Evolutionary conservation across 2,888 invertebrate genomes (phyloP), one percentile per base, ranked within the genome.

Genomic region (Leptodirus hochenwartii): DNA sequence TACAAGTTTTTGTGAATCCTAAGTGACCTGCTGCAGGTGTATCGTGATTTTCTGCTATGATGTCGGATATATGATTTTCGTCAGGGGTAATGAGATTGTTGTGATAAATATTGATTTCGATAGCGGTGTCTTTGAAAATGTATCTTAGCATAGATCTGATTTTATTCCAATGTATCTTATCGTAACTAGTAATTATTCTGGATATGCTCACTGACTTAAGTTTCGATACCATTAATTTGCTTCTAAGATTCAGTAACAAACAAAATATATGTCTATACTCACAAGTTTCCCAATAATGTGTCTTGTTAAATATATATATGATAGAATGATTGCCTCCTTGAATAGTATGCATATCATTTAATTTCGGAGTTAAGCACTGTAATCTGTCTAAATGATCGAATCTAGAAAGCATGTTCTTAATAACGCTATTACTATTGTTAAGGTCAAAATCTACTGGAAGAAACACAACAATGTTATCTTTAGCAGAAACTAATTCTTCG

Each of bases 21-120:
- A 30, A 31, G 23, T 42, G 40, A 9, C 37, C 36, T n/a, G 38
- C 39, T 5, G 24, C 22, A 11, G 32, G 34, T 27, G 22, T 36
- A 35, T 15, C 37, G 31, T 39, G 34, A 32, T 34, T 17, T 36
- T 39, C 37, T 14, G 34, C 34, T 15, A 37, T 13, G 13, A 37
- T 33, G 13, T 25, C 14, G 4, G 14, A 11, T 17, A 28, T 28
- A 4, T 28, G 16, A 5, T 20, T 12, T 11, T 4, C 3, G 6
- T 33, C 2, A 43, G 45, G 27, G 3, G 20, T 28, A 11, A 22
- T 9, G 5, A 31, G 16, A 9, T 9, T 22, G 16, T 29, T 15
- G n/a, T 14, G 28, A 17, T 25, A 29, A 9, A 37, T 22, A 9
- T 25, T 13, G 13, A 36, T 29, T n/a, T 22, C 32, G 11, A 35